Conservation (phyloP, 2,113 vertebrate genomes). For the Lipophrys pholis region DNA sequence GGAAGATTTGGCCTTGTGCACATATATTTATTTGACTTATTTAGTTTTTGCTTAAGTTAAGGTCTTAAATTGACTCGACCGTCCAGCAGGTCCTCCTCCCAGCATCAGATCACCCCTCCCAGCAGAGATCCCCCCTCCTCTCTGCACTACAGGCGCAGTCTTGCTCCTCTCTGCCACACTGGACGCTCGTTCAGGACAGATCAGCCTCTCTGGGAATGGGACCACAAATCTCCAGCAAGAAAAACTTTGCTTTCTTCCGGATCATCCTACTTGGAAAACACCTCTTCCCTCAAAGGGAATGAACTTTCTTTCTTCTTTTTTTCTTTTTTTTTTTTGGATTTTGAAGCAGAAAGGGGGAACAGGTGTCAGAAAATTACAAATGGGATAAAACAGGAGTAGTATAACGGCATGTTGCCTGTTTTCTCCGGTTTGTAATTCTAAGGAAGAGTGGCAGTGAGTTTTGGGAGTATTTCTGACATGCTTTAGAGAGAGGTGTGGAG, state of each 20-base stretch:
- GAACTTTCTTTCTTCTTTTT: constrained; percentile 6
- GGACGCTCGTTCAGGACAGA: constrained; percentile 41
- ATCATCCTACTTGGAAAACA: constrained; percentile 49
- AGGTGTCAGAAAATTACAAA: constrained; percentile 54
- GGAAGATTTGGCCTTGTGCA: too few species aligned
- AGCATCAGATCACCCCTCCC: neutral
- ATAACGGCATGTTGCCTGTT: neutral
- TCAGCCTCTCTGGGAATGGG: constrained; percentile 67
- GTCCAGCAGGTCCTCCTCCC: constrained; percentile 56
- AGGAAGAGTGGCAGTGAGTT: constrained; percentile 3
- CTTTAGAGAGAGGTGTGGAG: constrained; percentile 41
- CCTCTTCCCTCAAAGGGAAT: constrained; percentile 63
- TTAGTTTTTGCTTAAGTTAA: too few species aligned
- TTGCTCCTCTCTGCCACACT: constrained; percentile 11
- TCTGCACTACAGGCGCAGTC: constrained; percentile 47
- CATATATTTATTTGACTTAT: too few species aligned
- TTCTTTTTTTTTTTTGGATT: too few species aligned
- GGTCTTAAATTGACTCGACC: constrained; percentile 12
- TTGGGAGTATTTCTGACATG: constrained; percentile 38
- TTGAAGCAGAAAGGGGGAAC: constrained; percentile 28
- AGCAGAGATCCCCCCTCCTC: constrained; percentile 38
- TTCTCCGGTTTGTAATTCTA: neutral
- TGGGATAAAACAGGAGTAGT: constrained; percentile 61
- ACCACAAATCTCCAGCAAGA: constrained; percentile 64
- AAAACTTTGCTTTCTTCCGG: constrained; percentile 56